Conservation (phyloP, 2,797 vertebrate genomes). For the Agapornis canus region DNA sequence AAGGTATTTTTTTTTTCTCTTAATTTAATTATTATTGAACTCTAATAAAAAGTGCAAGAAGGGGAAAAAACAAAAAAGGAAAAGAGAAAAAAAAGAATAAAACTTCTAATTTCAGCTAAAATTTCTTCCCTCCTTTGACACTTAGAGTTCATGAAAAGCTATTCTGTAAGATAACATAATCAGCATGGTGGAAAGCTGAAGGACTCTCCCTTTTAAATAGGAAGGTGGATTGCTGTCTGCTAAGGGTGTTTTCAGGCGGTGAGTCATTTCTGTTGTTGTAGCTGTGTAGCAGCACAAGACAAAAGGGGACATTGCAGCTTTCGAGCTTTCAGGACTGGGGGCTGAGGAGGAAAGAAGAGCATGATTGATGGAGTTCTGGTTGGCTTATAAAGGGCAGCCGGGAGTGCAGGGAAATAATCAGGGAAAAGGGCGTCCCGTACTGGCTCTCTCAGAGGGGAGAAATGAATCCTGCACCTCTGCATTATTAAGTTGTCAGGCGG, state of each 20-base stretch:
- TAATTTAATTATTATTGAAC: background rate
- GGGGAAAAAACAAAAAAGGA: background rate
- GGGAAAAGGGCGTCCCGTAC: slow-evolving; percentile 90
- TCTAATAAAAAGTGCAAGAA: background rate
- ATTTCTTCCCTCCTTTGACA: background rate
- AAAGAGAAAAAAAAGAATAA: background rate
- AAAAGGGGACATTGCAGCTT: slow-evolving; percentile 80
- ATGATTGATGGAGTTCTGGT: slow-evolving; percentile 98
- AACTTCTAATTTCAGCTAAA: background rate
- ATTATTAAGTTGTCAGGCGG: slow-evolving; percentile 95
- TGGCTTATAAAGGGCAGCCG: slow-evolving; percentile 97
- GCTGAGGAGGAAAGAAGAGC: slow-evolving; percentile 82
- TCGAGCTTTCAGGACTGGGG: slow-evolving; percentile 72
- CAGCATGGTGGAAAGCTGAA: background rate
- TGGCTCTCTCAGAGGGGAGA: slow-evolving; percentile 86
- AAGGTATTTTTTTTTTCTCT: background rate
- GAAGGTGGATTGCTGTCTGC: slow-evolving; percentile 1
- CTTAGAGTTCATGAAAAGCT: background rate
- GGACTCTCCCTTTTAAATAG: background rate
- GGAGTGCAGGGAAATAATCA: slow-evolving; percentile 97
- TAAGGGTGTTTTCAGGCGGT: background rate
- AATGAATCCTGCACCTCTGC: slow-evolving; percentile 89
- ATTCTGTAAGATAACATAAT: background rate
- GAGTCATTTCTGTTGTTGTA: slow-evolving; percentile 25
- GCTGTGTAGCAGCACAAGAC: slow-evolving; percentile 71